Conservation (phyloP, 2,888 invertebrate species). For the Spialia ferax region DNA sequence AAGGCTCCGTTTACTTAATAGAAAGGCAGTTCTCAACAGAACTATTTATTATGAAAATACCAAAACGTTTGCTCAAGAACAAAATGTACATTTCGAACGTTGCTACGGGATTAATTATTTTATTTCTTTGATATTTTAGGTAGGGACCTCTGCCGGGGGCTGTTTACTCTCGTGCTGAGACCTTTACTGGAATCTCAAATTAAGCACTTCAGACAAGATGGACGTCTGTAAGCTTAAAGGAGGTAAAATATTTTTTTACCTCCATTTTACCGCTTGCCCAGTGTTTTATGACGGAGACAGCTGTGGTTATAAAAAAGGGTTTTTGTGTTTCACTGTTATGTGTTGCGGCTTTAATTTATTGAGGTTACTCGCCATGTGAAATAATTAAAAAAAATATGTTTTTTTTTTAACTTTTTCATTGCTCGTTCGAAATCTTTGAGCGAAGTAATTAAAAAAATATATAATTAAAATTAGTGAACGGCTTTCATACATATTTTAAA, state of each 20-base stretch:
- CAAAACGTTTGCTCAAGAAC: neutral
- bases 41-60: slow-evolving; percentile 12
- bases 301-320: neutral
- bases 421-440: too few relatives aligned
- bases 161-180: neutral
- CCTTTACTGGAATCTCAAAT: slow-evolving; percentile 5
- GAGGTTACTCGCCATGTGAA: too few relatives aligned
- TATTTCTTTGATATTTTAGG: slow-evolving; percentile 27
- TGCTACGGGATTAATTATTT: slow-evolving; percentile 12
- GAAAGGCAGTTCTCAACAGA: neutral
- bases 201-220: neutral
- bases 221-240: neutral
- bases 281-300: neutral
- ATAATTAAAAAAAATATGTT: neutral
- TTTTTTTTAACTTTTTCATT: too few relatives aligned
- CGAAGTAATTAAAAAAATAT: too few relatives aligned
- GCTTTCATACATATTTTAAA: too few relatives aligned
- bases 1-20: neutral
- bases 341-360: neutral
- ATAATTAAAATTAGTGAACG: too few relatives aligned
- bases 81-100: slow-evolving; percentile 11
- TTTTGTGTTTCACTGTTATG: neutral
- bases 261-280: neutral
- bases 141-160: neutral
- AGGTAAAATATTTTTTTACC: slow-evolving; percentile 6